These are phyloP conservation scores for Rhyzopertha dominica DNA, from an alignment of 1,140 invertebrate genomes.

Conservation along the genomic window DNA sequence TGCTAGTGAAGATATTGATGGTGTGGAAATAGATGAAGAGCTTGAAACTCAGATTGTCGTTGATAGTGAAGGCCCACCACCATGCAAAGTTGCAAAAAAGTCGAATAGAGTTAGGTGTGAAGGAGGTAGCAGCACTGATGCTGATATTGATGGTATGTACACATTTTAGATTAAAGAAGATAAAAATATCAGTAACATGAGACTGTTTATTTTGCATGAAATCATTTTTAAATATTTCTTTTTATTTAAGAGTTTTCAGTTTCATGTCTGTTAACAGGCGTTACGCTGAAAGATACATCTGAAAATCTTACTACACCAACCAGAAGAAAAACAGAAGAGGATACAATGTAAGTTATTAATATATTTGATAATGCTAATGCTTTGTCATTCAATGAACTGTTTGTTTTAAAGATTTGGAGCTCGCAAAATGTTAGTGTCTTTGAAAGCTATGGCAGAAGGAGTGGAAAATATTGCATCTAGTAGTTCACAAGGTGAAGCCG, in stretches of 20 bases:
- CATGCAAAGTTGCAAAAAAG: slow-evolving; percentile 48
- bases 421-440: slow-evolving; percentile 27
- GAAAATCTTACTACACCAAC: too few relatives aligned
- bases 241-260: too few relatives aligned
- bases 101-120: slow-evolving; percentile 24
- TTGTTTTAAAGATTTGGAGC: neutral
- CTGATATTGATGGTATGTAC: slow-evolving; percentile 34
- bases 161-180: too few relatives aligned
- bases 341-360: too few relatives aligned
- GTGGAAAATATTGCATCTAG: slow-evolving; percentile 37
- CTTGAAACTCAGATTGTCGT: slow-evolving; percentile 35
- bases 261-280: neutral
- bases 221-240: too few relatives aligned
- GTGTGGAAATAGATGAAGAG: slow-evolving; percentile 46
- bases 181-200: too few relatives aligned
- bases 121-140: slow-evolving; percentile 39
- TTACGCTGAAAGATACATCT: slow-evolving; percentile 6
- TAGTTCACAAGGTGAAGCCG: slow-evolving; percentile 42
- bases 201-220: too few relatives aligned
- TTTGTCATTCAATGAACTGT: too few relatives aligned
- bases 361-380: too few relatives aligned
- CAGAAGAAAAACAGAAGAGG: too few relatives aligned
- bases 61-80: slow-evolving; percentile 44
- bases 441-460: slow-evolving; percentile 34
- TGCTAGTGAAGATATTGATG: slow-evolving; percentile 45